Evolutionary conservation across 2,113 vertebrate species (phyloP).

Genomic region (Aplodontia rufa): DNA sequence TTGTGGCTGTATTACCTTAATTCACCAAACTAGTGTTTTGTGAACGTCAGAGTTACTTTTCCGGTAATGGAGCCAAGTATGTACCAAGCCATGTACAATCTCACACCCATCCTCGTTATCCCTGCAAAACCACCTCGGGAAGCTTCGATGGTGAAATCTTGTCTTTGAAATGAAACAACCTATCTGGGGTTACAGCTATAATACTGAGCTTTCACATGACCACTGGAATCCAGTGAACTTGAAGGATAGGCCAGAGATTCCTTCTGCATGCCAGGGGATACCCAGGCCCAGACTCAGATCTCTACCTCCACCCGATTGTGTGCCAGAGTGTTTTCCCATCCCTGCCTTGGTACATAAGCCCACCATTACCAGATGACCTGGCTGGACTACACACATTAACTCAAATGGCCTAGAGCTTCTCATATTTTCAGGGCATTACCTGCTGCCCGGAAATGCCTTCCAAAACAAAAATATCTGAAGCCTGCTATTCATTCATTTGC

Average conservation of each 20-base stretch:
- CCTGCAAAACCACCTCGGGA: not conserved
- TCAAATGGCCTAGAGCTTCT: not conserved
- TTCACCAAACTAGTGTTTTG: not conserved
- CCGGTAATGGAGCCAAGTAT: not conserved
- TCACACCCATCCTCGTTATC: not conserved
- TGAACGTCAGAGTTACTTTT: not conserved
- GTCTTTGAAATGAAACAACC: conserved; percentile 14
- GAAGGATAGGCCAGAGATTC: not conserved
- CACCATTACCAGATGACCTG: not conserved
- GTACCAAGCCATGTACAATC: not conserved
- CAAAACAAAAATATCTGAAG: not conserved
- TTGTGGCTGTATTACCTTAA: not conserved
- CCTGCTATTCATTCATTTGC: not conserved
- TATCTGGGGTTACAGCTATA: not conserved
- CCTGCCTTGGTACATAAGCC: not conserved
- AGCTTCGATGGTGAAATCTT: not conserved
- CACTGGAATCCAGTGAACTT: not conserved
- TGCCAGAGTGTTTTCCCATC: not conserved
- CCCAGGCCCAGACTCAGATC: not conserved
- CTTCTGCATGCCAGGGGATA: not conserved
- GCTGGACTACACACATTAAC: not conserved
- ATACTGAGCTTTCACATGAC: not conserved
- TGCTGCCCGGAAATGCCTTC: not conserved
- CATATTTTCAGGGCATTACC: not conserved
- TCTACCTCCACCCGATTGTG: not conserved